A percentile compares a stretch with the other conserved stretches of the same genome.
phyloP scores from a whole-genome alignment of 2,888 invertebrate genomes.

The Tetranychus piercei region DNA sequence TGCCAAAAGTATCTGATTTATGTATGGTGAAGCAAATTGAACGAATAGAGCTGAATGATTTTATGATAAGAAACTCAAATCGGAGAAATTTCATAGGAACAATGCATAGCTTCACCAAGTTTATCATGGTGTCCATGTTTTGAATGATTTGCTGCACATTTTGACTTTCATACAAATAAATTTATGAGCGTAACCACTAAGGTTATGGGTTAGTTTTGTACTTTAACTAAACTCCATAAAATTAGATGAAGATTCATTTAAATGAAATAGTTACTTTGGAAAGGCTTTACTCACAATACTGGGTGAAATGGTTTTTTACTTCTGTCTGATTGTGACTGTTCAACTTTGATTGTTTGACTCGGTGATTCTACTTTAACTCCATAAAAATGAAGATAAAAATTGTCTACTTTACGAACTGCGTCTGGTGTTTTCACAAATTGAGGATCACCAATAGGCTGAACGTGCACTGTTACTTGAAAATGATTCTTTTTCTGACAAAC shows the following conservation, averaged over 20 bases:
- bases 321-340: constrained; percentile 92
- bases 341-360: constrained; percentile 78
- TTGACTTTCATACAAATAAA: no score
- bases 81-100: no score
- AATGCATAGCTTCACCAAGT: no score
- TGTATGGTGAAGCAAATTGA: no score
- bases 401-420: constrained; percentile 70
- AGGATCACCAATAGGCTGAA: constrained; percentile 62
- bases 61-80: no score
- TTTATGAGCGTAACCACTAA: no score
- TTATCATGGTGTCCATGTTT: no score
- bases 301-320: constrained; percentile 94
- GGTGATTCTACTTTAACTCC: constrained; percentile 89
- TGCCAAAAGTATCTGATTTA: no score
- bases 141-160: no score
- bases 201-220: no score
- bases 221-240: no score
- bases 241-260: background rate
- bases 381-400: constrained; percentile 83
- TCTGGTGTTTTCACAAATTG: constrained; percentile 74
- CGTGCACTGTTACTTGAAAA: constrained; percentile 74
- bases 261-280: background rate
- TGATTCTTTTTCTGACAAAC: constrained; percentile 99
- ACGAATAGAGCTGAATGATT: no score
- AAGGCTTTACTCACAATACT: constrained; percentile 54